Conservation (phyloP, 1,140 invertebrate species). For the Drosophila sturtevanti region DNA sequence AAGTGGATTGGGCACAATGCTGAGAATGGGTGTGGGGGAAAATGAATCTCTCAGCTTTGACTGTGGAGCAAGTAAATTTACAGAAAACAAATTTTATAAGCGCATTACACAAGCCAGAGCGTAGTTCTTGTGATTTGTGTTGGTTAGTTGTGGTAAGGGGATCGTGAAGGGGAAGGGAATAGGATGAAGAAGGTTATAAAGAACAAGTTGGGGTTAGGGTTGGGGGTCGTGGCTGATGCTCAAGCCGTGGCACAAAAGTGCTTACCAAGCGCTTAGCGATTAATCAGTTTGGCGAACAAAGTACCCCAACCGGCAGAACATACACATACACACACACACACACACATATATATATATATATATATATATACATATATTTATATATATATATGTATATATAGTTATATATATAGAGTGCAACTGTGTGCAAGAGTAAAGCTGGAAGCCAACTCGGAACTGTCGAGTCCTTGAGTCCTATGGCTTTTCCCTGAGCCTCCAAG, state of each 20-base stretch:
- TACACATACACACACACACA: not conserved
- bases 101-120: conserved; percentile 68
- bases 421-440: conserved; percentile 31
- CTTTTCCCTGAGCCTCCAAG: conserved; percentile 41
- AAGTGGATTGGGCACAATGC: conserved; percentile 9
- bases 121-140: conserved; percentile 73
- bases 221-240: conserved; percentile 26
- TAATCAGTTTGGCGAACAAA: conserved; percentile 73
- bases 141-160: not conserved
- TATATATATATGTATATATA: not conserved
- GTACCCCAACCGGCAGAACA: conserved; percentile 20
- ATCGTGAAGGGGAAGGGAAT: conserved; percentile 1
- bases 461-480: conserved; percentile 61
- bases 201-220: conserved; percentile 29
- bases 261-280: conserved; percentile 78
- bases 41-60: not conserved
- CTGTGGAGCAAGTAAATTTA: conserved; percentile 60
- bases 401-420: not conserved
- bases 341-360: not conserved
- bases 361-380: not conserved
- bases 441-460: conserved; percentile 47
- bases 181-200: conserved; percentile 20
- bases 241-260: conserved; percentile 57
- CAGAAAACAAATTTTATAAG: conserved; percentile 78
- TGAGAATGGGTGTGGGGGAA: not conserved